Base-by-base conservation (phyloP, 2,888 invertebrate genomes). In the Pyrrhia umbra region DNA sequence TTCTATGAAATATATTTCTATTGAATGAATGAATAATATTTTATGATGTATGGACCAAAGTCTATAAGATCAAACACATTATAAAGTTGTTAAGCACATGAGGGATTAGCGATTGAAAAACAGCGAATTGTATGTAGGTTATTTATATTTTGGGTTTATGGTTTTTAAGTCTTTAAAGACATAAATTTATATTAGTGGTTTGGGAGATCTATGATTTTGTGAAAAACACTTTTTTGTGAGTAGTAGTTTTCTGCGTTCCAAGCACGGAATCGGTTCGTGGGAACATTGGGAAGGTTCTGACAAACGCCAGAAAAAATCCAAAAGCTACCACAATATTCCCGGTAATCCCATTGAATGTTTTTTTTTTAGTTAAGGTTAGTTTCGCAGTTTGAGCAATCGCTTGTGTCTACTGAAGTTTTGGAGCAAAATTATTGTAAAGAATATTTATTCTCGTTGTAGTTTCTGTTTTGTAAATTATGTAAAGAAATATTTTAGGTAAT, bases 381-480 rank as follows among this genome's bases (percentile, higher is more conserved):
- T n/a, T n/a, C 10, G 6, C 18, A 37, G 15, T 43, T 39, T 25
- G 10, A 27, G 15, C 10, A 21, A 50, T 37, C 21, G 49, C 34
- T 50, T 25, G 16, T 42, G 2, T 27, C 27, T 5, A 46, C 20
- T n/a, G 4, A 15, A 2, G 23, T 9, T 43, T 62, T 3, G 25
- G 27, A 25, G 0, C 10, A 47, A 47, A 39, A n/a, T n/a, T 23
- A 23, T 30, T n/a, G 0, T 30, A 1, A 25, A 42, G 1, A 0
- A 3, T n/a, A 34, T 34, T 34, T 34, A 21, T 21, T 39, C 59
- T 39, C n/a, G 37, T 58, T 51, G 47, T 51, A 9, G 6, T 49
- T 21, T 55, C 3, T 25, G 6, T 55, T 69, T 71, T 80, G 64
- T 68, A 67, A 77, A 65, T 64, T 67, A 62, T 77, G 56, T 59